Evolutionary conservation across 1,140 invertebrate genomes (phyloP).

Genomic region (Ips nitidus): DNA sequence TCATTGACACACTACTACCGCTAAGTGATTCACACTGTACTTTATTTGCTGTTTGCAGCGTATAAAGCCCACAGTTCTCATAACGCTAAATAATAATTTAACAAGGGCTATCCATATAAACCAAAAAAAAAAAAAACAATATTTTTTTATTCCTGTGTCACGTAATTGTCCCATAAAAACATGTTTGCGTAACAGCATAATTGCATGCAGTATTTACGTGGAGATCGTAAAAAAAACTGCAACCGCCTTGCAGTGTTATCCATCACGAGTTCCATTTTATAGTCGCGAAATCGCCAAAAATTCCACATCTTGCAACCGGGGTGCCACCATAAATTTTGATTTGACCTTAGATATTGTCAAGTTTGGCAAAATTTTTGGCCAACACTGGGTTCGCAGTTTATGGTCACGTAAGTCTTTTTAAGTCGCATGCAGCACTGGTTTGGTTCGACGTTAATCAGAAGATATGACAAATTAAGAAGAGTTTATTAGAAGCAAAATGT

Average conservation of each 20-base stretch:
- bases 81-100: too few species aligned
- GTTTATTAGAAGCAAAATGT: conserved; percentile 9
- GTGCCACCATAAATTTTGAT: conserved; percentile 12
- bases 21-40: too few species aligned
- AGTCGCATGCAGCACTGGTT: too few species aligned
- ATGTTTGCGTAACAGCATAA: background rate
- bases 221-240: conserved; percentile 10
- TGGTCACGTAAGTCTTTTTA: too few species aligned
- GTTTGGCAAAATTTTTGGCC: background rate
- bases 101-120: too few species aligned
- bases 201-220: conserved; percentile 3
- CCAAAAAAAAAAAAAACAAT: background rate
- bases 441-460: too few species aligned
- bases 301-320: conserved; percentile 2
- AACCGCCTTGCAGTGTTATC: conserved; percentile 2
- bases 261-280: conserved; percentile 1
- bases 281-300: background rate
- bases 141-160: background rate
- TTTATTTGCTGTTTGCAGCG: too few species aligned
- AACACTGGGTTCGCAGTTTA: too few species aligned
- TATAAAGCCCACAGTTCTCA: too few species aligned
- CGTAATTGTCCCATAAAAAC: background rate
- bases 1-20: too few species aligned
- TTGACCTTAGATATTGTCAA: background rate
- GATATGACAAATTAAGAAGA: background rate